phyloP scores from a whole-genome alignment of 2,113 vertebrate species.

The Toxotes chatareus region DNA sequence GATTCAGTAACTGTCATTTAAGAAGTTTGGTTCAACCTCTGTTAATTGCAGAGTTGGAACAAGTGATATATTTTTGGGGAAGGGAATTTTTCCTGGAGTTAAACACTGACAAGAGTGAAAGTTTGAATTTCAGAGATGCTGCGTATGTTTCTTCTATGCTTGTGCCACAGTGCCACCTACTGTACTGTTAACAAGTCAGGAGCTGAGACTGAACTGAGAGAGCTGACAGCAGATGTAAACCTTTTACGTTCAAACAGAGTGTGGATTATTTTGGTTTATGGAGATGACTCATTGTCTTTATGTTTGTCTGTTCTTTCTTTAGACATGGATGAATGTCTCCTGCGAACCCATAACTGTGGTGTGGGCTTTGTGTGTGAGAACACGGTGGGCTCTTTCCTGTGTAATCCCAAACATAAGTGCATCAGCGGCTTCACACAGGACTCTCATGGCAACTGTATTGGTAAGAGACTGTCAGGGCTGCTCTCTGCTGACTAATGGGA shows the following conservation, averaged over 20 bases:
- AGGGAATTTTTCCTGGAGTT: conserved; percentile 1
- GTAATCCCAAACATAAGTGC: conserved; percentile 87
- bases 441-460: conserved; percentile 91
- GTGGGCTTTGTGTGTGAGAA: conserved; percentile 88
- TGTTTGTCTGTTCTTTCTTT: conserved; percentile 8
- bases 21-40: conserved; percentile 55
- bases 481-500: neutral
- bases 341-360: conserved; percentile 85
- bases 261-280: neutral
- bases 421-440: conserved; percentile 92
- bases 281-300: neutral
- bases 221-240: neutral
- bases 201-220: neutral
- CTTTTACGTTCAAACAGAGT: neutral
- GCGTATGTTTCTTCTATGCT: conserved; percentile 40
- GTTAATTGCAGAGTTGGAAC: conserved; percentile 55
- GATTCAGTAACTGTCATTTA: conserved; percentile 61
- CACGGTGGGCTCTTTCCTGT: conserved; percentile 90
- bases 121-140: conserved; percentile 6
- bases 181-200: conserved; percentile 24
- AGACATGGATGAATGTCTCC: conserved; percentile 91
- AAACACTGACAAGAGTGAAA: conserved; percentile 25
- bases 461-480: conserved; percentile 77
- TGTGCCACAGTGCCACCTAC: conserved; percentile 82
- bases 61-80: conserved; percentile 26